Evolutionary conservation across 92 coral and sea anemone species (phyloP), one percentile per base, ranked within the genome.

Genomic region (Palythoa caribaeorum): DNA sequence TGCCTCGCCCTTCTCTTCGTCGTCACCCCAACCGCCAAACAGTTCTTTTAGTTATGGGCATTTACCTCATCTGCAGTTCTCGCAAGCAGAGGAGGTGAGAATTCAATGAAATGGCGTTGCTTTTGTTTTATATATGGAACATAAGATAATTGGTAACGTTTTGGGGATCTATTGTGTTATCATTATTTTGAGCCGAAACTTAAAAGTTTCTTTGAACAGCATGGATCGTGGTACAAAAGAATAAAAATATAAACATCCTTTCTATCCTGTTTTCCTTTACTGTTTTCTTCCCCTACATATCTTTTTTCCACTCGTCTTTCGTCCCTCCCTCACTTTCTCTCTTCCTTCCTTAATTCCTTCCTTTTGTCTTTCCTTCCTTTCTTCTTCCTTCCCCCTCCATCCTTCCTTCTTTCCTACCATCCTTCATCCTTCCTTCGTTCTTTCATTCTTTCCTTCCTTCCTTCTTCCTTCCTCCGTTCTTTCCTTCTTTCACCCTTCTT

Each of bases 1-100:
- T 65, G 89, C 84, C 48, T 63, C 94, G 11, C 98, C 96, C 15
- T 88, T 60, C 84, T 88, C 92, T 5, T 85, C 92, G 9, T 70
- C 92, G 1, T 52, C 86, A 0, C 36, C 76, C 14, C 57, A 39
- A 28, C 38, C 12, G 9, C 9, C 75, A 47, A 8, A 3, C 6
- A 6, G 73, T 38, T 3, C 19, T 37, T 15, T n/a, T 37, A 66
- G 36, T 53, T 81, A 48, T 81, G 86, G 86, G 1, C 76, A 81
- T 44, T 14, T 48, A 3, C 76, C 86, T 21, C 86, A 81, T 69
- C 74, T 81, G 75, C 86, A 81, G 76, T 81, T 81, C 60, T 81
- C 86, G 28, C 86, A 81, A 16, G 86, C 86, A n/a, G 86, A 81
- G 0, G 86, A 66, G 76, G 86, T 81, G 20, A 65, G 76, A 81